Evolutionary conservation across 2,888 invertebrate species (phyloP), one percentile per base, ranked within the genome.

Genomic region (Hartigia nigra): DNA sequence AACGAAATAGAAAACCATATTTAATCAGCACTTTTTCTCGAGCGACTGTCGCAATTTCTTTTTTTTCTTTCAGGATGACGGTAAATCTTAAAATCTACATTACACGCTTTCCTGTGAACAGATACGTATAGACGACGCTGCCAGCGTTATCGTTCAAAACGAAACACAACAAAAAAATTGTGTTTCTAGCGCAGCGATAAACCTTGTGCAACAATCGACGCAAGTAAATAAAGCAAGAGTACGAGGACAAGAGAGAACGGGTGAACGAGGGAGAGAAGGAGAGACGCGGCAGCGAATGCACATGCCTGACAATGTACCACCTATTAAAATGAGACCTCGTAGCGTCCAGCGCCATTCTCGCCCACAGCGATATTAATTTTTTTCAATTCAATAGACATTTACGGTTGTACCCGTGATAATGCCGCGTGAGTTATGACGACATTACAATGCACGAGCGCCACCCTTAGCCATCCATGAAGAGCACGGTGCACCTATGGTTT

Each of bases 381-480:
- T 76, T 78, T 78, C 78, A 78, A 76, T 78, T 78, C 78, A 78
- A 78, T 78, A 76, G 78, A 76, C 78, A 76, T 78, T 78, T 78
- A 78, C 78, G 78, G 76, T 76, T 32, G 75, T 74, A 76, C 76
- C 75, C 72, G 74, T 74, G 78, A 78, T 78, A 78, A 78, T 78
- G 74, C 78, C 78, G 36, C 34, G 74, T 78, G 78, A 78, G 78
- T 78, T 78, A 78, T 74, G 78, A 74, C 76, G 76, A 78, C 78
- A 69, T 78, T 78, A 78, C 78, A 78, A 78, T 78, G 74, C 78
- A 74, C 55, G 69, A 55, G 74, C 78, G 70, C 74, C 69, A 76
- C 76, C 70, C 34, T 37, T 39, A 74, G 14, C 76, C 76, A 36
- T 75, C 75, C 70, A 72, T 34, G 14, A n/a, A 34, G 12, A 74